Conservation (phyloP, 2,113 vertebrate genomes). For the Pycnonotus jocosus region DNA sequence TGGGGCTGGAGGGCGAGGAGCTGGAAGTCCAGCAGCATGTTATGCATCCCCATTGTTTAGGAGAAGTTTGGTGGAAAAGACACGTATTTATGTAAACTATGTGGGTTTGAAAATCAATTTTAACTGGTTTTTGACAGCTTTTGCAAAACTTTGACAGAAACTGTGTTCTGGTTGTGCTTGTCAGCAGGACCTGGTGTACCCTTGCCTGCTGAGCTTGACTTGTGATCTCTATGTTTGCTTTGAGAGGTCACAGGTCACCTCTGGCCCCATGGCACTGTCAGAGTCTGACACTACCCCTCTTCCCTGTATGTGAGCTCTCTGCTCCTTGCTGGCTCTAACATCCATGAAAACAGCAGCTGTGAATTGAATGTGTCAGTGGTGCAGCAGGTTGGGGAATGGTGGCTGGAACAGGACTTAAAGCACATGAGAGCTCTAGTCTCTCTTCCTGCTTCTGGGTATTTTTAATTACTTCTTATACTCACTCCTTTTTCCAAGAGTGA, state of each 20-base stretch:
- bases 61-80: not conserved
- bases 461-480: not conserved
- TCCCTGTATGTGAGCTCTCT: not conserved
- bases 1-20: not conserved
- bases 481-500: not conserved
- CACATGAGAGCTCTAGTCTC: not conserved
- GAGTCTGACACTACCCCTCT: not conserved
- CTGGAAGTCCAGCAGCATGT: not conserved
- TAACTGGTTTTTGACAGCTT: not conserved
- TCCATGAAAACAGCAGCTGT: not conserved
- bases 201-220: not conserved
- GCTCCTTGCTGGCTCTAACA: not conserved
- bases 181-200: not conserved
- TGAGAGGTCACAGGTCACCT: not conserved
- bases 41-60: accelerated
- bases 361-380: accelerated
- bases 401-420: not conserved
- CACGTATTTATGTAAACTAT: not conserved
- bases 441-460: not conserved
- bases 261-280: not conserved
- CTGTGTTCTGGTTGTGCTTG: not conserved
- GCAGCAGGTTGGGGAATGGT: not conserved
- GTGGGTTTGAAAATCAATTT: not conserved
- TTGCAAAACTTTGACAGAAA: not conserved
- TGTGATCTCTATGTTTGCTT: not conserved